Evolutionary conservation across 2,797 vertebrate genomes (phyloP).

Genomic region (Eupleurogrammus muticus): DNA sequence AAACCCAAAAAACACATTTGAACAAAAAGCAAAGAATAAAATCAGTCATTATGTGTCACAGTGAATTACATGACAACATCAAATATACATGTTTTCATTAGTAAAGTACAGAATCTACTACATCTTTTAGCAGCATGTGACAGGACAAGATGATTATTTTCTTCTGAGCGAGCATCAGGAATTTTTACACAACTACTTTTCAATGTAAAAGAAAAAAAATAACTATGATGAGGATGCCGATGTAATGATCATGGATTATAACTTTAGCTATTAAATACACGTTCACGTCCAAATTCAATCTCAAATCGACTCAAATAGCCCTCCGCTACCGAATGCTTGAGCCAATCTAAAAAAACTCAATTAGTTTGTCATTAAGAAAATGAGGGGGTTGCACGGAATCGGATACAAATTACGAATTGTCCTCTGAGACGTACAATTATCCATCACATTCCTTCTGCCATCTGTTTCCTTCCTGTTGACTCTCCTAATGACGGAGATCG

Average conservation of each 20-base stretch:
- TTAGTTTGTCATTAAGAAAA: constrained; percentile 84
- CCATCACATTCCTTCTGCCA: constrained; percentile 82
- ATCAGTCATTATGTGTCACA: constrained; percentile 18
- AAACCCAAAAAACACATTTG: constrained; percentile 23
- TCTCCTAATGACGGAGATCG: constrained; percentile 79
- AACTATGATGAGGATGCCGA: constrained; percentile 42
- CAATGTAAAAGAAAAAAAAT: constrained; percentile 11
- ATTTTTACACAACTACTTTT: constrained; percentile 15
- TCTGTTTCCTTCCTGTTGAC: constrained; percentile 83
- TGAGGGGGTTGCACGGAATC: constrained; percentile 82
- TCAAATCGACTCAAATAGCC: constrained; percentile 20
- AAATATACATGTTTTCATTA: constrained; percentile 18
- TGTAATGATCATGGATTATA: constrained; percentile 35
- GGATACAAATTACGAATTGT: constrained; percentile 81
- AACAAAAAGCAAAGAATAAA: constrained; percentile 27
- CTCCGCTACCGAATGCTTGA: constrained; percentile 73
- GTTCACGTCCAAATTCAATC: constrained; percentile 13
- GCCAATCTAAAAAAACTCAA: constrained; percentile 78
- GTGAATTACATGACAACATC: constrained; percentile 17
- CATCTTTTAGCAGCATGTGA: constrained; percentile 12
- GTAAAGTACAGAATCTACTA: constrained; percentile 14
- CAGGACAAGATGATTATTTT: constrained; percentile 25
- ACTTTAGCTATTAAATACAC: constrained; percentile 27
- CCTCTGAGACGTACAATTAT: constrained; percentile 82
- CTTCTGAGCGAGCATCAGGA: not conserved